These are phyloP conservation scores for Mesembrinibis cayennensis DNA, from an alignment of 2,113 vertebrate genomes.

Conservation along the genomic window DNA sequence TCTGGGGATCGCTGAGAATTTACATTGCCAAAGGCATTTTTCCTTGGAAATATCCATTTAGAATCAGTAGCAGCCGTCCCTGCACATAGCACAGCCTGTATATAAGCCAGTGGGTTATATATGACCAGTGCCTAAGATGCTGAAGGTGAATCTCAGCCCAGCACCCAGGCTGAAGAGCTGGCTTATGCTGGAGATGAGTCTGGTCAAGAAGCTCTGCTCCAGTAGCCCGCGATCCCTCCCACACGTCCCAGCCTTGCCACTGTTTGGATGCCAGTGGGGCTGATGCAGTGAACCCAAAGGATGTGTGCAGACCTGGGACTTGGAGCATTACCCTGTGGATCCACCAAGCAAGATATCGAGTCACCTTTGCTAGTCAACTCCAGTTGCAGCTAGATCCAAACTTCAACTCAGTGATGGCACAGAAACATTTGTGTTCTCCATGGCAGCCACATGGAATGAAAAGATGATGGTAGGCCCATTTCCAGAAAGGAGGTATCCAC, in stretches of 20 bases:
- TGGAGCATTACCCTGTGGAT: neutral
- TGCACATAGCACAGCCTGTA: neutral
- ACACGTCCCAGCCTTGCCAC: neutral
- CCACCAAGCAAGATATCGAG: accelerated
- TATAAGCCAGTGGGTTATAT: neutral
- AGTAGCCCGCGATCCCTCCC: neutral
- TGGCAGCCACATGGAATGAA: neutral
- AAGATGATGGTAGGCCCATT: neutral
- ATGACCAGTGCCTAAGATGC: neutral
- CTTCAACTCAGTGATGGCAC: neutral
- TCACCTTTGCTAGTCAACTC: neutral
- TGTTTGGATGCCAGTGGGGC: neutral
- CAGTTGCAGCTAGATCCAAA: neutral
- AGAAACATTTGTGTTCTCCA: neutral
- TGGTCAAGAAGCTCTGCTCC: neutral
- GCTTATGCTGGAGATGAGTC: neutral
- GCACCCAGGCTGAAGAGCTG: neutral
- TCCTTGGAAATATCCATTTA: neutral
- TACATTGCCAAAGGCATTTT: neutral
- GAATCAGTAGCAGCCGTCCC: neutral
- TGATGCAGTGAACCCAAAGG: neutral
- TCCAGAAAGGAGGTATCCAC: neutral
- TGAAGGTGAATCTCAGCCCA: neutral
- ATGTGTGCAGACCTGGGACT: neutral
- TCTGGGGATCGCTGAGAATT: neutral